Evolutionary conservation across 2,797 vertebrate species (phyloP), one percentile per base, ranked within the genome.

Genomic region (Manis javanica): DNA sequence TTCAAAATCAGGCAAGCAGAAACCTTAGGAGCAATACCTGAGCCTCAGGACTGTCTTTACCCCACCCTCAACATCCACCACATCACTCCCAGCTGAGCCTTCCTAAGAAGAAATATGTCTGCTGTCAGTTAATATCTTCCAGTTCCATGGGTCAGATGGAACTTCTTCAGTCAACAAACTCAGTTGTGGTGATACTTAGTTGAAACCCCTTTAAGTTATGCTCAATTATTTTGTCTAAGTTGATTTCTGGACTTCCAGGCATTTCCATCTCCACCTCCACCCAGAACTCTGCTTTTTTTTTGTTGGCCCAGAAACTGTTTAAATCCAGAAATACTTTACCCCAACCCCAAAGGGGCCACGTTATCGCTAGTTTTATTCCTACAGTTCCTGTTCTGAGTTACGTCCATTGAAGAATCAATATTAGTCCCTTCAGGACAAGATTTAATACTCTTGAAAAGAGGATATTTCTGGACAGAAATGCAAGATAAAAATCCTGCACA

Each of bases 1-100:
- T 97, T 98, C 99, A 90, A 99, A 99, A 98, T 98, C 98, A 0
- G 97, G 98, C 97, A 98, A 99, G 98, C 97, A 97, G 93, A 98
- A 98, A 96, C 98, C 98, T 42, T 98, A 98, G 96, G 91, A 83
- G 53, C n/a, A 72, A 57, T n/a, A 31, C 97, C 98, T 0, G 98
- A 99, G n/a, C 98, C 99, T 9, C 96, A 97, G 29, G 98, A 98
- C 89, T 53, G 53, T 61, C 90, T 63, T 53, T 12, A 21, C 82
- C 46, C 66, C 24, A 29, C 31, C 51, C 75, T 53, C 89, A 82
- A 1, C 87, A 79, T 63, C 79, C 5, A 59, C 26, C 85, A 82
- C 12, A 29, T 37, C 78, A 86, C 95, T 94, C 89, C 95, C 75
- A 97, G 90, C 96, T 85, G 95, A 94, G 95, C 93, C 90, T 95